Evolutionary conservation across 2,797 vertebrate species (phyloP).

Genomic region (Semotilus atromaculatus): DNA sequence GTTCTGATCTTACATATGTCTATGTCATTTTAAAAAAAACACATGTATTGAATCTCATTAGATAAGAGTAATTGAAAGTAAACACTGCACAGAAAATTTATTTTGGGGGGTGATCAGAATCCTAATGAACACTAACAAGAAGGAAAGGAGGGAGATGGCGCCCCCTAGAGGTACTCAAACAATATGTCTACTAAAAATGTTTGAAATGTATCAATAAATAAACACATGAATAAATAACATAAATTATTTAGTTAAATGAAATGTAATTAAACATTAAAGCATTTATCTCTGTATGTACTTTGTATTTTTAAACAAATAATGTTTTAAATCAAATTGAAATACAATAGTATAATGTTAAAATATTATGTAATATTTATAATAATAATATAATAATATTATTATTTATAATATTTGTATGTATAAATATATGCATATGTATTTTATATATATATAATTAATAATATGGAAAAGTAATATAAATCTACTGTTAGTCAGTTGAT

Average conservation of each 20-base stretch:
- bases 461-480: neutral
- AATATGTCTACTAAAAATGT: neutral
- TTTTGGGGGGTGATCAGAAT: neutral
- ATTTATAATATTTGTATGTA: too few relatives aligned
- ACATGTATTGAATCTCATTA: neutral
- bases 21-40: neutral
- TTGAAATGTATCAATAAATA: neutral
- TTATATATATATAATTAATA: too few relatives aligned
- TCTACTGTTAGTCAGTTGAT: neutral
- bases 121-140: neutral
- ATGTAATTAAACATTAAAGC: neutral
- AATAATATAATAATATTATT: too few relatives aligned
- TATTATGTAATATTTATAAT: too few relatives aligned
- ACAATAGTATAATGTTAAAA: too few relatives aligned
- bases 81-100: neutral
- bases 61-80: neutral
- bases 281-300: neutral
- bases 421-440: too few relatives aligned
- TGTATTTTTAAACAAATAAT: too few relatives aligned
- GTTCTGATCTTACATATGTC: neutral
- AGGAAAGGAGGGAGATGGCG: neutral
- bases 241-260: neutral
- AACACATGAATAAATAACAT: neutral
- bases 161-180: conserved; percentile 18
- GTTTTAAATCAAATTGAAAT: too few relatives aligned